Evolutionary conservation across 53 echinoderm and acorn worm genomes (phyloP), one percentile per base, ranked within the genome.

Genomic region (Apostichopus leukothele): DNA sequence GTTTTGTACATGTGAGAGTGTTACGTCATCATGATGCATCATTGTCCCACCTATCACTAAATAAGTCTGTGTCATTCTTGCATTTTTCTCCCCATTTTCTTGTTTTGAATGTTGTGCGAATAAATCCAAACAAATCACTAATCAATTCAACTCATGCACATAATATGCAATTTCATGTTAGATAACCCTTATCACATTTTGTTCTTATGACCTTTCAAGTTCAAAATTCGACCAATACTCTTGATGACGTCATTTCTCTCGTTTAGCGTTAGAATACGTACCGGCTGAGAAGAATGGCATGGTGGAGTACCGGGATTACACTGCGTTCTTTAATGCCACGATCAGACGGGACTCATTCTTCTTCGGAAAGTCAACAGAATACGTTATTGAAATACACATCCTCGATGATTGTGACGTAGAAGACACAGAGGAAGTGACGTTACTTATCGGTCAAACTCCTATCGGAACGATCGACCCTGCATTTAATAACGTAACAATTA

Each of bases 371-470:
- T 6, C 52, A 9, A 73, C 74, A 7, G 52, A 71, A 74, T n/a
- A 86, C 5, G 18, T 73, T 7, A 51, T 86, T 27, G 12, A 71
- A 6, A 14, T 86, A 18, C 16, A 39, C 11, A 74, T 86, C 9
- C 50, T 86, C 11, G 74, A 86, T 74, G 87, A 86, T 52, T 86
- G 87, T 86, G 87, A 86, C 6, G 53, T 86, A 26, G 87, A 86
- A 27, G 21, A 3, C 14, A 73, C 74, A 67, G 87, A 86, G 52
- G 21, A 18, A 50, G 18, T 86, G 73, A 50, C 20, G 3, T 52
- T 86, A 51, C 27, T 23, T 50, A 86, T 86, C 5, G 53, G 51
- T 22, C 5, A 14, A 9, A 12, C 51, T 8, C 13, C 39, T 7
- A 27, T 86, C 18, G 87, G 87, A 13, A 8, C 7, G 13, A 13